Percentiles rank a stretch among this genome's conserved stretches.
Conservation (phyloP, 2,797 vertebrate species). For the Siniperca undulata region DNA sequence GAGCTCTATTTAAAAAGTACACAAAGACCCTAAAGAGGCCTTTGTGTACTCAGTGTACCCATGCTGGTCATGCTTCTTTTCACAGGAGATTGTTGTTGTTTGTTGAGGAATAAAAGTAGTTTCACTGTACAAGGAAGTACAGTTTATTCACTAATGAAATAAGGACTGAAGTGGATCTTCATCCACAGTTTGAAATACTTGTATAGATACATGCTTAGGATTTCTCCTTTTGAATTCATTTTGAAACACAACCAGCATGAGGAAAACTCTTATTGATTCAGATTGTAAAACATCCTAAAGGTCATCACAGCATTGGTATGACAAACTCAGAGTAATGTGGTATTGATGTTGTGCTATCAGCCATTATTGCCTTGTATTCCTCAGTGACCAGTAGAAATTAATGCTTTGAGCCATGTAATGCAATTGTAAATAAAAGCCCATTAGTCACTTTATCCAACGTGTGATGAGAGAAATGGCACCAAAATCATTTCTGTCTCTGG, state of each 20-base stretch:
- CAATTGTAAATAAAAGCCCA: not conserved
- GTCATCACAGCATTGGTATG: not conserved
- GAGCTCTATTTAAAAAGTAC: slow-evolving; percentile 1
- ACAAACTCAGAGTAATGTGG: not conserved
- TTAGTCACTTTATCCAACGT: not conserved
- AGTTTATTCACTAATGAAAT: not conserved
- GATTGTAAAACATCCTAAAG: not conserved
- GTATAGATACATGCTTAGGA: not conserved
- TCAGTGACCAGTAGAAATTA: not conserved
- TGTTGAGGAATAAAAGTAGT: not conserved
- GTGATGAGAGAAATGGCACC: not conserved
- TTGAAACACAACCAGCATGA: not conserved
- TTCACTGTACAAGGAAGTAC: not conserved
- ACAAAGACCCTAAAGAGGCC: not conserved
- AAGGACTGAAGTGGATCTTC: not conserved
- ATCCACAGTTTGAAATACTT: not conserved
- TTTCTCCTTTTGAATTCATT: not conserved
- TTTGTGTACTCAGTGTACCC: not conserved
- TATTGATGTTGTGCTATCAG: slow-evolving; percentile 4
- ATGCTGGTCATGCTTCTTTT: slow-evolving; percentile 14
- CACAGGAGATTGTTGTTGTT: not conserved
- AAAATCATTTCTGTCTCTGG: not conserved
- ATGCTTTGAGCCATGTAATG: not conserved
- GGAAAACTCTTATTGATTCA: not conserved
- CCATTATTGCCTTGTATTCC: not conserved